Conservation (phyloP, 2,888 invertebrate genomes). For the Keiferia lycopersicella region DNA sequence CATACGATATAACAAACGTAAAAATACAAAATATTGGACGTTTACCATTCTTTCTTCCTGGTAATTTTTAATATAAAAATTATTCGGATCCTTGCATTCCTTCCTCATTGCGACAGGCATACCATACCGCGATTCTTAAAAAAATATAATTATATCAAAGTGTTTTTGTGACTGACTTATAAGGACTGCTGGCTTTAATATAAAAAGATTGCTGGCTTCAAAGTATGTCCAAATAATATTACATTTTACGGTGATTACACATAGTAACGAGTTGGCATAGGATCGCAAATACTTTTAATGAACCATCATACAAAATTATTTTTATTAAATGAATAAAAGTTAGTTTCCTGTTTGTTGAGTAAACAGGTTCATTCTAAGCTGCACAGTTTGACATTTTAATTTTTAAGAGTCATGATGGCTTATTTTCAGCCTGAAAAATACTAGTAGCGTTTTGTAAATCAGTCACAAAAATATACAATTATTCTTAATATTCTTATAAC, state of each 20-base stretch:
- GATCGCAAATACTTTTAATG: no score
- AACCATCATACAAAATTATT: no score
- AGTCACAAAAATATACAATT: slow-evolving; percentile 9
- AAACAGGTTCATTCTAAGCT: no score
- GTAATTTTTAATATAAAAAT: slow-evolving; percentile 80
- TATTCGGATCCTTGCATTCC: slow-evolving; percentile 62
- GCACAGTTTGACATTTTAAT: no score
- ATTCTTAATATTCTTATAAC: slow-evolving; percentile 51
- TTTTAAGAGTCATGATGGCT: no score
- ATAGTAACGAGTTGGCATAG: no score
- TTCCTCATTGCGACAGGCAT: slow-evolving; percentile 42
- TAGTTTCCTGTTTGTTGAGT: background rate
- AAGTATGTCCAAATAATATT: background rate
- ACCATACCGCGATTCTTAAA: slow-evolving; percentile 51
- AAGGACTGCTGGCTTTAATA: no score
- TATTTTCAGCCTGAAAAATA: background rate
- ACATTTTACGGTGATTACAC: no score
- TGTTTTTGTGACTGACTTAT: slow-evolving; percentile 5
- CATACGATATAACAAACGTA: slow-evolving; percentile 62
- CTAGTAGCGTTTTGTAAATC: background rate
- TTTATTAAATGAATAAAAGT: no score
- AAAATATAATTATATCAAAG: slow-evolving; percentile 51
- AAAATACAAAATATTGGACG: slow-evolving; percentile 69
- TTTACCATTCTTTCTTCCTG: slow-evolving; percentile 67
- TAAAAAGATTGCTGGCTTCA: no score